Conservation (phyloP, 2,888 invertebrate genomes). For the Drosophila falleni region DNA sequence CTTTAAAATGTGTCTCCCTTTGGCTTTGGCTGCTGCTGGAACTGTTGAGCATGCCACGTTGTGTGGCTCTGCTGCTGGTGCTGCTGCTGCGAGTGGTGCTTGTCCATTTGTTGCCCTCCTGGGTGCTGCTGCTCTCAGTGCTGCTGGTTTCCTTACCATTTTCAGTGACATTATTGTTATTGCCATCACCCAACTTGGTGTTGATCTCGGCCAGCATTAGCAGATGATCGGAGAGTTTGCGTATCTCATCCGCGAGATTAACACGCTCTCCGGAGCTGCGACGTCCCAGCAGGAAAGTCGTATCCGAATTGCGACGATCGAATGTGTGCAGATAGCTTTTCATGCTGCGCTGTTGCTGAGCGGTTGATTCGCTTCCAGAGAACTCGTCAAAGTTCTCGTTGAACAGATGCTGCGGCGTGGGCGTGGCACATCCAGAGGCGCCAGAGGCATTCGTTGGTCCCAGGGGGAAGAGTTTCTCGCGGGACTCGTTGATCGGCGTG, state of each 20-base stretch:
- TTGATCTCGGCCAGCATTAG: constrained; percentile 90
- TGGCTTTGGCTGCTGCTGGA: constrained; percentile 37
- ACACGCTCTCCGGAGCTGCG: constrained; percentile 88
- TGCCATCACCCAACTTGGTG: constrained; percentile 79
- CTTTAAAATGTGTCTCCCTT: constrained; percentile 40
- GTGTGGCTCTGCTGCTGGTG: no score
- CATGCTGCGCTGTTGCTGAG: constrained; percentile 78
- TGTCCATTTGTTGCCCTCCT: constrained; percentile 6
- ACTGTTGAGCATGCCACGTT: no score
- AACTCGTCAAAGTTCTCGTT: constrained; percentile 76
- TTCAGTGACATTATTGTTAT: constrained; percentile 19
- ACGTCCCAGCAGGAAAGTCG: constrained; percentile 88
- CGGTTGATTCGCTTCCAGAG: constrained; percentile 69
- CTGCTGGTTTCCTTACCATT: constrained; percentile 27
- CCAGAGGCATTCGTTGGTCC: constrained; percentile 84
- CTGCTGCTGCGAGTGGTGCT: constrained; percentile 32
- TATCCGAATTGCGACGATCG: constrained; percentile 92
- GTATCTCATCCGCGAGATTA: constrained; percentile 93
- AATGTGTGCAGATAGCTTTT: constrained; percentile 86
- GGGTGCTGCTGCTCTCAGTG: constrained; percentile 48
- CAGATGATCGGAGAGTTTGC: constrained; percentile 92
- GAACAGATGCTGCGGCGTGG: constrained; percentile 77
- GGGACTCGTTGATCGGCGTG: constrained; percentile 82
- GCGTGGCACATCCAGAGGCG: constrained; percentile 58
- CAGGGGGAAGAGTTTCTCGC: constrained; percentile 81